Evolutionary conservation across 2,797 vertebrate species (phyloP), one percentile per base, ranked within the genome.

Genomic region (Notolabrus celidotus): DNA sequence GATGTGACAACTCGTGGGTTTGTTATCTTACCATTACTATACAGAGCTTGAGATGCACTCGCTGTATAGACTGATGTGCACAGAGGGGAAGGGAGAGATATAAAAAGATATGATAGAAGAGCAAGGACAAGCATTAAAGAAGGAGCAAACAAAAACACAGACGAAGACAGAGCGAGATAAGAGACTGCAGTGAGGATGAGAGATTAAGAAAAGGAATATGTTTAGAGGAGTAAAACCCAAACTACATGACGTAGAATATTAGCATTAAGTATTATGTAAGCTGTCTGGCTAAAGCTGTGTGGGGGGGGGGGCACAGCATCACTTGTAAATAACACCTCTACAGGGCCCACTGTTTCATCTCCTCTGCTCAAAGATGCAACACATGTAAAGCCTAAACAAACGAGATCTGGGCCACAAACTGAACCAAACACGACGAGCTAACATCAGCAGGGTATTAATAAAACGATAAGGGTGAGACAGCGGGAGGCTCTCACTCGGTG

Each of bases 321-420:
- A 89, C 72, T 72, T 79, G 61, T 86, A 82, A 91, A 92, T 90
- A 94, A 86, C 90, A 89, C 59, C 63, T 88, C 83, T 54, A 61
- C 71, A 85, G 80, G 78, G 78, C 77, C 29, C 71, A 86, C 57
- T 59, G 77, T 68, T 79, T 71, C 55, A 85, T 77, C 71, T 85
- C 17, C 79, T 78, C 77, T 20, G 36, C 55, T 55, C 43, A n/a
- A 39, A 49, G 86, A 89, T 61, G 60, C 82, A 45, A 71, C 70
- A 34, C 61, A 89, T 91, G 86, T 87, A 90, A 74, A 85, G 80
- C 78, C 90, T 51, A 17, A 17, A n/a, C 85, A 61, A 87, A 93
- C 92, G 95, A n/a, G 93, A 89, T 27, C 10, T 15, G 14, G 38
- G 47, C 68, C 50, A 46, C 56, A 56, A 41, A 54, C 27, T 1